phyloP scores from a whole-genome alignment of 2,113 vertebrate genomes.

The Cyrtonyx montezumae region DNA sequence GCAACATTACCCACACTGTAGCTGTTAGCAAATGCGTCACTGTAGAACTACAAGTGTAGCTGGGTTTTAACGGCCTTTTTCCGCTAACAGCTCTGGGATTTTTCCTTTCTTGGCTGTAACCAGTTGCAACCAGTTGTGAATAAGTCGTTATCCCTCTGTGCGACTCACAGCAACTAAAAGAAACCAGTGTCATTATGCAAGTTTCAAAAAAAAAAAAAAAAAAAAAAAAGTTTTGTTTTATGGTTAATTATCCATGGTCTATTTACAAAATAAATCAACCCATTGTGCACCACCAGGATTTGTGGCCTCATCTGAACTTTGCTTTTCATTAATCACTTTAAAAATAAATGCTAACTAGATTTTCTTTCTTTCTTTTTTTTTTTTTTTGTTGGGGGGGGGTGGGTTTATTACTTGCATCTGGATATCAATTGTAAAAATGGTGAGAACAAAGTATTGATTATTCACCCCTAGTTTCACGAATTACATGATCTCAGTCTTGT shows the following conservation, averaged over 20 bases:
- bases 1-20: background rate
- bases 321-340: slow-evolving; percentile 76
- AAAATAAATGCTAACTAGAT: slow-evolving; percentile 73
- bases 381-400: slow-evolving; percentile 61
- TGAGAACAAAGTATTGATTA: slow-evolving; percentile 60
- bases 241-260: slow-evolving; percentile 79
- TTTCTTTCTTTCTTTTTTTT: background rate
- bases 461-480: slow-evolving; percentile 56
- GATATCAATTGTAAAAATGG: slow-evolving; percentile 57
- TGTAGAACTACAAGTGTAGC: slow-evolving; percentile 45
- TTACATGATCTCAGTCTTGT: slow-evolving; percentile 64
- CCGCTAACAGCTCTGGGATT: slow-evolving; percentile 25
- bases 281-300: slow-evolving; percentile 76
- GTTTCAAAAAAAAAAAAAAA: slow-evolving; percentile 6
- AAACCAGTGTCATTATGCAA: slow-evolving; percentile 68
- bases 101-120: slow-evolving; percentile 66
- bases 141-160: slow-evolving; percentile 70
- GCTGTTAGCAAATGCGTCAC: background rate
- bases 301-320: slow-evolving; percentile 78
- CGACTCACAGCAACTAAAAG: slow-evolving; percentile 67
- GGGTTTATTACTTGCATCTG: slow-evolving; percentile 58
- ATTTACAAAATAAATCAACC: slow-evolving; percentile 80
- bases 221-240: slow-evolving; percentile 75
- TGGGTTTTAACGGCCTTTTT: slow-evolving; percentile 2
- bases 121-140: slow-evolving; percentile 69